phyloP scores from a whole-genome alignment of 53 echinoderm and acorn worm genomes.

The Apostichopus leukothele region DNA sequence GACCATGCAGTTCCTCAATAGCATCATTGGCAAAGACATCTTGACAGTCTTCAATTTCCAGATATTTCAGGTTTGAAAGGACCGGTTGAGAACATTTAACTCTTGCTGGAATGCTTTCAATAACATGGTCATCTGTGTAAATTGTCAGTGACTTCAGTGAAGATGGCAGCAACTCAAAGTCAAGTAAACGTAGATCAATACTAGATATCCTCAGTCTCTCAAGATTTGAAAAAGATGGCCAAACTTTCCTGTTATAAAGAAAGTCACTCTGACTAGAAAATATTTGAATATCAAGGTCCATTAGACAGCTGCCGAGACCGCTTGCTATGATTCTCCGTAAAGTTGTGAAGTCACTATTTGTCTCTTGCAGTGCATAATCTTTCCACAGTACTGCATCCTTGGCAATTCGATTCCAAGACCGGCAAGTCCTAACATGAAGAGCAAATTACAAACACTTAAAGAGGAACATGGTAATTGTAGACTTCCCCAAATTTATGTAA shows the following conservation, averaged over 20 bases:
- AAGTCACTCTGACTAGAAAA: background rate
- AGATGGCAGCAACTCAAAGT: conserved; percentile 32
- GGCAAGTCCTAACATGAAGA: conserved; percentile 25
- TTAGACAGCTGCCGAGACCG: background rate
- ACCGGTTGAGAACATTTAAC: background rate
- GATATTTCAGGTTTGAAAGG: conserved; percentile 23
- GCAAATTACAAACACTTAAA: background rate
- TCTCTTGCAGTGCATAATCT: conserved; percentile 1
- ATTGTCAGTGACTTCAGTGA: conserved; percentile 17
- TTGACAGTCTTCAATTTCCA: conserved; percentile 31
- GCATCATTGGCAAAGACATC: conserved; percentile 36
- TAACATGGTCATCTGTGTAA: conserved; percentile 5
- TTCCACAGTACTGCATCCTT: conserved; percentile 28
- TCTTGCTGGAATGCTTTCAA: background rate
- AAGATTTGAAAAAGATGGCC: conserved; percentile 9
- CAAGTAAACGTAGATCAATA: conserved; percentile 17
- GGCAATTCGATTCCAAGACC: conserved; percentile 17
- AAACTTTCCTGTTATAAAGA: background rate
- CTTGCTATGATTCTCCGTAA: background rate
- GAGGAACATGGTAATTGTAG: too few relatives aligned
- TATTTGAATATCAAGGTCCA: conserved; percentile 10
- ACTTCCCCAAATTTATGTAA: too few relatives aligned
- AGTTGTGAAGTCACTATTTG: background rate
- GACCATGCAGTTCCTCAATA: conserved; percentile 14
- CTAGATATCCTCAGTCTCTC: conserved; percentile 4